A percentile compares a stretch with the other conserved stretches of the same genome.
Conservation (phyloP, 2,888 invertebrate species). For the Trachelus iudaicus region DNA sequence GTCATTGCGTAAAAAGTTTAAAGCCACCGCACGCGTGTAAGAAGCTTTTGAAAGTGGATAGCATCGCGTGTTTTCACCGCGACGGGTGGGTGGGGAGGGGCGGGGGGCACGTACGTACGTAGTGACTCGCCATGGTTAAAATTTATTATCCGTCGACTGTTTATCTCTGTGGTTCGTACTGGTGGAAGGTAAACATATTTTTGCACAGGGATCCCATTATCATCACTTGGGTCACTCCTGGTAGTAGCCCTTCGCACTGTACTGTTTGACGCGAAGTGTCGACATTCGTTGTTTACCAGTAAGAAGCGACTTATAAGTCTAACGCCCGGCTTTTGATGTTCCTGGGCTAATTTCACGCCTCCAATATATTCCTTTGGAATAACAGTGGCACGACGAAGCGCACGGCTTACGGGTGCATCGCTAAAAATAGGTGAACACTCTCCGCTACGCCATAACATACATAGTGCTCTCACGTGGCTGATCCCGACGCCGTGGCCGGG, state of each 20-base stretch:
- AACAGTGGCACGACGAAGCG: conserved; percentile 12
- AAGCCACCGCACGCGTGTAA: not conserved
- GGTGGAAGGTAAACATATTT: not conserved
- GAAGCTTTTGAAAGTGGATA: not conserved
- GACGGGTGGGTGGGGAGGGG: no score
- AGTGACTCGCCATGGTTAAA: not conserved
- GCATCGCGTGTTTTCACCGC: not conserved
- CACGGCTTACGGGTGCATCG: conserved; percentile 22
- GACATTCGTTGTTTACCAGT: not conserved
- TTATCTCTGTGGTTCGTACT: not conserved
- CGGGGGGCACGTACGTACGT: not conserved
- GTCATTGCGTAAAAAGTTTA: not conserved
- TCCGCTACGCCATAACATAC: not conserved
- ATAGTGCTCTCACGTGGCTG: not conserved
- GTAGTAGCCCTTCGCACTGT: not conserved
- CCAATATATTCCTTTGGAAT: conserved; percentile 9
- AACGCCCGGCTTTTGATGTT: not conserved
- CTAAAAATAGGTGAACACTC: conserved; percentile 39
- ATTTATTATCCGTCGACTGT: not conserved
- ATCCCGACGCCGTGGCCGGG: not conserved
- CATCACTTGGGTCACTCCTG: not conserved
- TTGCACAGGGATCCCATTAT: not conserved
- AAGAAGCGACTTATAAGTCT: not conserved
- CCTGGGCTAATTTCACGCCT: not conserved
- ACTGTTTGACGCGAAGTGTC: not conserved